Evolutionary conservation across 2,113 vertebrate genomes (phyloP).

Genomic region (Brachypteracias leptosomus): DNA sequence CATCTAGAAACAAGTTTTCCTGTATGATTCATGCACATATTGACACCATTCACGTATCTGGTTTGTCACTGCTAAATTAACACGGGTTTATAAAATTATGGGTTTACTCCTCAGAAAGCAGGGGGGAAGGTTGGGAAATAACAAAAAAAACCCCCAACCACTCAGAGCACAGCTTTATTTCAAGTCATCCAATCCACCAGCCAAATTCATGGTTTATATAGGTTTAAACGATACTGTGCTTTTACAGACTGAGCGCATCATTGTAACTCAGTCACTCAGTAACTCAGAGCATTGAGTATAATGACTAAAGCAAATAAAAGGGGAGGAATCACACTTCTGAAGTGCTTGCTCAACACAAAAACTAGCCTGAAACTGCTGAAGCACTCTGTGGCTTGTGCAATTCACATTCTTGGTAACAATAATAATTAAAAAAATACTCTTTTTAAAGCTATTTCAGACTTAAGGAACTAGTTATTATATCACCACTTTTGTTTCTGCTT

Average conservation of each 20-base stretch:
- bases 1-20: not conserved
- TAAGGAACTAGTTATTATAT: not conserved
- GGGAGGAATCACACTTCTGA: not conserved
- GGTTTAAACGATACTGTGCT: not conserved
- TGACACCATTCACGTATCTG: accelerated
- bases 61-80: not conserved
- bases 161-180: not conserved
- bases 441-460: not conserved
- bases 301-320: not conserved
- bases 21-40: not conserved
- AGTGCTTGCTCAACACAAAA: not conserved
- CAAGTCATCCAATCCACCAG: not conserved
- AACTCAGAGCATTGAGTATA: not conserved
- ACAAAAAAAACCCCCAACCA: not conserved
- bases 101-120: not conserved
- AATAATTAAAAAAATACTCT: not conserved
- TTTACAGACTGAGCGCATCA: not conserved
- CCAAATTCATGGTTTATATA: not conserved
- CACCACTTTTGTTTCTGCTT: not conserved
- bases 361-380: not conserved
- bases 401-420: not conserved
- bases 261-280: not conserved
- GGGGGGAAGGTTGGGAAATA: not conserved
- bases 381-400: not conserved
- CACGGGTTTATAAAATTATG: not conserved